phyloP scores from a whole-genome alignment of 2,797 vertebrate species.

The Stomatorhinus walkeri region DNA sequence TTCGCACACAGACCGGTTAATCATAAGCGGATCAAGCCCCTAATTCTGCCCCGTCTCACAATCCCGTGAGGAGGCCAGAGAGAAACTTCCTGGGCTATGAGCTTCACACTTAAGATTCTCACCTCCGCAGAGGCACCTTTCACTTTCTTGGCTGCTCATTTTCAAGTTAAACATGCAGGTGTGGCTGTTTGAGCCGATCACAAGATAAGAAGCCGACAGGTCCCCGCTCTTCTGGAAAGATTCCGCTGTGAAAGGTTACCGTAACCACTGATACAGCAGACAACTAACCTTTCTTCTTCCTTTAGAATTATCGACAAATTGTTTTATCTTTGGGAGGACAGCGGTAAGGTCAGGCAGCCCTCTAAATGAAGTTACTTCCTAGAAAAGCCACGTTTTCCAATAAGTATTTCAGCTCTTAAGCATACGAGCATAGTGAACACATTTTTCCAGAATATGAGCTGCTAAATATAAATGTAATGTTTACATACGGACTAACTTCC shows the following conservation, averaged over 20 bases:
- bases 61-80: conserved; percentile 41
- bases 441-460: neutral
- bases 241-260: neutral
- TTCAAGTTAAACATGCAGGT: neutral
- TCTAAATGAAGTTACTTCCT: neutral
- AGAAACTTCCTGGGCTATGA: conserved; percentile 30
- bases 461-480: neutral
- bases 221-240: neutral
- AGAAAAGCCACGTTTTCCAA: neutral
- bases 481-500: neutral
- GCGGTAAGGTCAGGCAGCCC: neutral
- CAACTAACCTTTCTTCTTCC: neutral
- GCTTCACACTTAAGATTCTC: neutral
- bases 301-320: neutral
- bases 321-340: neutral
- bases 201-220: neutral
- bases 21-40: conserved; percentile 46
- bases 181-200: neutral
- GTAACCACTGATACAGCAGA: no score
- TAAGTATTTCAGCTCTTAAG: neutral
- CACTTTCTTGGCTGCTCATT: conserved; percentile 20
- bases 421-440: neutral
- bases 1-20: conserved; percentile 54
- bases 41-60: conserved; percentile 54
- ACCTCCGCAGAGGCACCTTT: neutral